These are phyloP conservation scores for Drosophila sturtevanti DNA, from an alignment of 1,140 invertebrate species.

Conservation along the genomic window DNA sequence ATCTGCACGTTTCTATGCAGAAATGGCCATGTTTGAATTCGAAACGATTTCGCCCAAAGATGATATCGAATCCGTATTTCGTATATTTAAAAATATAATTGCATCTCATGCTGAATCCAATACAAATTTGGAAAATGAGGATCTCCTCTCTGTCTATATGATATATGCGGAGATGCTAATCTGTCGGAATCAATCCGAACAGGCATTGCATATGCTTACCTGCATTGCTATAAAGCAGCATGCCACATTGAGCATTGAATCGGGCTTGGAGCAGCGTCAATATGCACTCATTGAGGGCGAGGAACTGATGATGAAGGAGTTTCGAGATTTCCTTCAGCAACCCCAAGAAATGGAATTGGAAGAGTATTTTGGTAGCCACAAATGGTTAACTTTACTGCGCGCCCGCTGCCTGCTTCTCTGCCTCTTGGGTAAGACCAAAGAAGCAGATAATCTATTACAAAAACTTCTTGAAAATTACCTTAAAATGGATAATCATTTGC, in stretches of 20 bases:
- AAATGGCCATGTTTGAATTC: conserved; percentile 86
- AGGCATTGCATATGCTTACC: conserved; percentile 38
- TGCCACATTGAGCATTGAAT: not conserved
- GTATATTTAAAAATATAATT: conserved; percentile 83
- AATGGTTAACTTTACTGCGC: conserved; percentile 32
- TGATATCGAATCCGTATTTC: conserved; percentile 64
- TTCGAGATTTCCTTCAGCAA: not conserved
- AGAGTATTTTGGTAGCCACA: conserved; percentile 45
- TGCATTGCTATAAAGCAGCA: conserved; percentile 6
- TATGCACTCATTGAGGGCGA: not conserved
- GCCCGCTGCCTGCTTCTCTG: conserved; percentile 43
- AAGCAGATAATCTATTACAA: conserved; percentile 77
- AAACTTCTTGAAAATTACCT: conserved; percentile 49
- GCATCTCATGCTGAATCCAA: not conserved
- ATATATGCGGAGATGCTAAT: conserved; percentile 64
- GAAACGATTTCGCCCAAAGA: conserved; percentile 83
- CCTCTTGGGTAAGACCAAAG: conserved; percentile 69
- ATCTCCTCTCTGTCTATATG: conserved; percentile 50
- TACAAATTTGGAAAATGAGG: not conserved
- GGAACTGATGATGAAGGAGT: not conserved
- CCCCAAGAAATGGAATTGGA: conserved; percentile 35
- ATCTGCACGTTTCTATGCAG: conserved; percentile 83
- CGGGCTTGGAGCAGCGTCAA: not conserved
- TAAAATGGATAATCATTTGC: conserved; percentile 1
- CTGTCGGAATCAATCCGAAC: not conserved